Evolutionary conservation across 92 coral and sea anemone species (phyloP), one percentile per base, ranked within the genome.

Genomic region (Ricordea florida): DNA sequence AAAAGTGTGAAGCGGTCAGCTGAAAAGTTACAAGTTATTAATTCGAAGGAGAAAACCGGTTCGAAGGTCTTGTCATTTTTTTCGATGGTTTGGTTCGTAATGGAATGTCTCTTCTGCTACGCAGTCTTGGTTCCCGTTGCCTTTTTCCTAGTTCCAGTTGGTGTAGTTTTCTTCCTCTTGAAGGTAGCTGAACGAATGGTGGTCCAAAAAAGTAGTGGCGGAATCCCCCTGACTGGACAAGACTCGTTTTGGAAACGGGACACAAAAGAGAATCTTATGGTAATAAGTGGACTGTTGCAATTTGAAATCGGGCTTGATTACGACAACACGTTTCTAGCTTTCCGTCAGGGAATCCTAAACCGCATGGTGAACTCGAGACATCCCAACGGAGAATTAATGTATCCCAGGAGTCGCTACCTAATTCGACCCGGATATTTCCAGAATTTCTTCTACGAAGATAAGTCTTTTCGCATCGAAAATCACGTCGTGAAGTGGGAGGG

Each of bases 191-290:
- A 93, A 57, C 81, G 42, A 49, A 25, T 56, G 35, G 37, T 92
- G 22, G 84, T 76, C 4, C 47, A 49, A 27, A 31, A 35, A 6
- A 78, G 59, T 2, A 45, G 57, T 0, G 88, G 85, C 11, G 86
- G 75, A 13, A 40, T 40, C 7, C 64, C 92, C 35, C 35, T 93
- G 71, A 72, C 71, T 24, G 97, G 97, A 4, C 86, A 76, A n/a
- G 98, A 93, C 66, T 90, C 98, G 6, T 42, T 88, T 6, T 91
- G 94, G 97, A 87, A 64, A 55, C 97, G 88, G 64, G 81, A 60
- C 22, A 57, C 66, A 1, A 87, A 91, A 1, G 84, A 58, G 34
- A 91, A 93, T 66, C 81, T 88, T 0, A 63, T 87, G 24, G 78
- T 72, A 9, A 91, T 93, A 16, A 84, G 81, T 28, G 56, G 82